Evolutionary conservation across 2,888 invertebrate genomes (phyloP).

Genomic region (Myathropa florea): DNA sequence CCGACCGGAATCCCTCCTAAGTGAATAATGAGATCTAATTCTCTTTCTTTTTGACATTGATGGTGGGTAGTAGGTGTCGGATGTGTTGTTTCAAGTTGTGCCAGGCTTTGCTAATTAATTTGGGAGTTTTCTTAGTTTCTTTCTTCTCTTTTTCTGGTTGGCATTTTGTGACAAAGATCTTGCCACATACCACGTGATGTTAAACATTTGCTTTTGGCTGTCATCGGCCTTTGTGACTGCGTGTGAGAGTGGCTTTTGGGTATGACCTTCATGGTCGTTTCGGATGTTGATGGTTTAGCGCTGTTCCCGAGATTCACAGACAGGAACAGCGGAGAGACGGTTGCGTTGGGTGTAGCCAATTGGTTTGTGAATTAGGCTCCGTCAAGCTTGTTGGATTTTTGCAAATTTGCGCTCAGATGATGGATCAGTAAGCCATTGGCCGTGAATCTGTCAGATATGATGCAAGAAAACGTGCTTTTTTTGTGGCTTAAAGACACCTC

Average conservation of each 20-base stretch:
- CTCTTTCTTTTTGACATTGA: background rate
- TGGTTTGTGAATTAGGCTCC: background rate
- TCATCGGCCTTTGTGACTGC: background rate
- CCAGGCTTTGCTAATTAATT: background rate
- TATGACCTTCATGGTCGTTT: background rate
- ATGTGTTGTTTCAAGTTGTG: background rate
- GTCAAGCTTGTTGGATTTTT: background rate
- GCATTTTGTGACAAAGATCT: background rate
- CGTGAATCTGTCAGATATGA: background rate
- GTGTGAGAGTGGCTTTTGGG: background rate
- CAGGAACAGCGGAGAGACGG: background rate
- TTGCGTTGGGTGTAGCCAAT: background rate
- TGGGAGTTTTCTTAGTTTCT: background rate
- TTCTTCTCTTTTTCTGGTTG: background rate
- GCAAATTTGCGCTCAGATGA: background rate
- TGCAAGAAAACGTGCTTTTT: background rate
- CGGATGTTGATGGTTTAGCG: background rate
- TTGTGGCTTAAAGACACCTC: background rate
- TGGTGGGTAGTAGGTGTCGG: background rate
- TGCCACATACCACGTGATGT: background rate
- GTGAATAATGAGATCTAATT: constrained; percentile 64
- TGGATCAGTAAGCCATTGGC: background rate
- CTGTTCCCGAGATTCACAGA: background rate
- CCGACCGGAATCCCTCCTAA: constrained; percentile 35
- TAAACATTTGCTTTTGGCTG: background rate